phyloP scores from a whole-genome alignment of 2,888 invertebrate genomes.

The Amblyteles armatorius region DNA sequence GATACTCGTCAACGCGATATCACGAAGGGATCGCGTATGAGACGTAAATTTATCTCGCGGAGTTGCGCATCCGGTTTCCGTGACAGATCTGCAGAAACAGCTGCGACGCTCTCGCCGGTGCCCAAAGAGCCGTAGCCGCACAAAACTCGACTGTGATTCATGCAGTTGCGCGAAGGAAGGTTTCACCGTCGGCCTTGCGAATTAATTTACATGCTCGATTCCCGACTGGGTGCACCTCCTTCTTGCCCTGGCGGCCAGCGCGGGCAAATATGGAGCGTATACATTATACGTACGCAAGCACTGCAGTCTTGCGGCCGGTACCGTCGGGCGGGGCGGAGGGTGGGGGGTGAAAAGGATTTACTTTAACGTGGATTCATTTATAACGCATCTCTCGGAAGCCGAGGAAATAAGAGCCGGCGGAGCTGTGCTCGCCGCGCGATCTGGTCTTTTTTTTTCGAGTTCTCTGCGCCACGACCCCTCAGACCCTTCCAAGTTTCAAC shows the following conservation, averaged over 20 bases:
- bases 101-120: background rate
- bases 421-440: background rate
- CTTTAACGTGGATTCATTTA: conserved; percentile 69
- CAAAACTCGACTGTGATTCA: conserved; percentile 44
- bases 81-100: no score
- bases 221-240: conserved; percentile 33
- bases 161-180: conserved; percentile 24
- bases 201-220: conserved; percentile 61
- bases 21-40: no score
- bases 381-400: conserved; percentile 54
- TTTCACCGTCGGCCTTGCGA: conserved; percentile 40
- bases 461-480: background rate
- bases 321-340: background rate
- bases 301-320: background rate
- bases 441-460: conserved; percentile 22
- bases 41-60: no score
- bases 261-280: conserved; percentile 3
- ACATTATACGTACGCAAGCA: background rate
- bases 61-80: no score
- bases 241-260: conserved; percentile 33
- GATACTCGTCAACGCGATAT: no score
- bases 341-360: conserved; percentile 53
- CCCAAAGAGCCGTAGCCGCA: conserved; percentile 11
- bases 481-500: background rate
- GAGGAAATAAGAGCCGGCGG: conserved; percentile 19